Percentiles rank a stretch among this genome's conserved stretches.
These are phyloP conservation scores for Sialis fuliginosa DNA, from an alignment of 2,888 invertebrate species.

Conservation along the genomic window DNA sequence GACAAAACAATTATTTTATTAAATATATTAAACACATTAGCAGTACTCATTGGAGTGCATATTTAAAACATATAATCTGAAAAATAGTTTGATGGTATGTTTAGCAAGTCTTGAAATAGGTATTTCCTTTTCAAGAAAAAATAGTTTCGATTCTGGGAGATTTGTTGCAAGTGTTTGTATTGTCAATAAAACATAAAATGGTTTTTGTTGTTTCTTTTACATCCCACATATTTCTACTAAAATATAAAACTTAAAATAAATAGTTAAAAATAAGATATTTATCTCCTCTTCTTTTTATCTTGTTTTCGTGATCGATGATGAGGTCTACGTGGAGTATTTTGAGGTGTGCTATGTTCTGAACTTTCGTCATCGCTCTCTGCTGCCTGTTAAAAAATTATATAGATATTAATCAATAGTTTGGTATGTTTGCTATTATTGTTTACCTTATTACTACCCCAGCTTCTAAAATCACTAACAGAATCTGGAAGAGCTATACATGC, in stretches of 20 bases:
- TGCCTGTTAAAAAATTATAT: constrained; percentile 22
- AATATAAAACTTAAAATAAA: background rate
- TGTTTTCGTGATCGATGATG: constrained; percentile 43
- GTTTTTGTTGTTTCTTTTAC: background rate
- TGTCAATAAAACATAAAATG: constrained; percentile 5
- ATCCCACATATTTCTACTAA: background rate
- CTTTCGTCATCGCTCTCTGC: constrained; percentile 59
- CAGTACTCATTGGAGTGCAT: background rate
- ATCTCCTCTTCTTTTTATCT: constrained; percentile 55
- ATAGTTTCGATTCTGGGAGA: background rate
- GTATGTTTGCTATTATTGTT: background rate
- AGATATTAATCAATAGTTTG: background rate
- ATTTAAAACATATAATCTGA: background rate
- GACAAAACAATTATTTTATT: no score
- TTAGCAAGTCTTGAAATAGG: background rate
- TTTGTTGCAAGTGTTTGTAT: constrained; percentile 5
- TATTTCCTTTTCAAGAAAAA: background rate
- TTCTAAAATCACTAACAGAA: constrained; percentile 31
- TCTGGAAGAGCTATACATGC: constrained; percentile 67
- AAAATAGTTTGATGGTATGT: constrained; percentile 1
- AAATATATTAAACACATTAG: constrained; percentile 1
- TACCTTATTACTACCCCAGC: constrained; percentile 31
- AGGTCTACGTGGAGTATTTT: constrained; percentile 46
- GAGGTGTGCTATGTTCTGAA: constrained; percentile 53
- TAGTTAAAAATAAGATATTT: constrained; percentile 9